Evolutionary conservation across 2,888 invertebrate species (phyloP).

Genomic region (Caenorhabditis angaria): DNA sequence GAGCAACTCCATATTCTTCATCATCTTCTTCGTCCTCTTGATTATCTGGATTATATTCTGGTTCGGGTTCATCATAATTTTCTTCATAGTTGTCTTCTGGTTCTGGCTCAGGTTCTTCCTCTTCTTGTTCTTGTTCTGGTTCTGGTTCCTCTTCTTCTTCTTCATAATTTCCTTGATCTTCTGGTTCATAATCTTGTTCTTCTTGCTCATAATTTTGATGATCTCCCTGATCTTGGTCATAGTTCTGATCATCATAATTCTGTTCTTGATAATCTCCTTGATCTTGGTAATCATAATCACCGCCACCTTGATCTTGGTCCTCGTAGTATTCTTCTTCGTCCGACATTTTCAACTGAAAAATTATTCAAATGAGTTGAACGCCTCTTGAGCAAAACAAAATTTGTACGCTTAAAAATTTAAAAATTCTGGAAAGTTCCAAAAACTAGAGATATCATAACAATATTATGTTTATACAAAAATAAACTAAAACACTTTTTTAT

Average conservation of each 20-base stretch:
- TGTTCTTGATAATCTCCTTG: constrained; percentile 14
- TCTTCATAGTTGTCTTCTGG: constrained; percentile 20
- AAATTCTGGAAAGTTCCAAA: background rate
- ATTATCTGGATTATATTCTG: too few relatives aligned
- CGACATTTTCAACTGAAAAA: constrained; percentile 15
- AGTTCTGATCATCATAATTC: constrained; percentile 18
- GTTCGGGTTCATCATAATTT: constrained; percentile 20
- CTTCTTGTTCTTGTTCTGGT: constrained; percentile 11
- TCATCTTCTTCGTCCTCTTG: constrained; percentile 39
- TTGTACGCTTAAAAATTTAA: background rate
- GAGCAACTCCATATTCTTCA: constrained; percentile 17
- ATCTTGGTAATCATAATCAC: constrained; percentile 12
- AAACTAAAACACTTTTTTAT: too few relatives aligned
- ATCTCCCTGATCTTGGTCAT: constrained; percentile 35
- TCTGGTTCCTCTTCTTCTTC: constrained; percentile 8
- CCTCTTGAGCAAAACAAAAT: too few relatives aligned
- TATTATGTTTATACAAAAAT: too few relatives aligned
- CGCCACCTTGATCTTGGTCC: constrained; percentile 10
- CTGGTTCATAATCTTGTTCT: background rate
- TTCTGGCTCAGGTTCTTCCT: constrained; percentile 16
- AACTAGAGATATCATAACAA: too few relatives aligned
- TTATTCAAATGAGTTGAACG: too few relatives aligned
- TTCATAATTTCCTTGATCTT: background rate
- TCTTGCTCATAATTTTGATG: background rate
- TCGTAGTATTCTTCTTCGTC: constrained; percentile 20